Base-by-base conservation (phyloP, 2,113 vertebrate species). In the Rhea pennata region DNA sequence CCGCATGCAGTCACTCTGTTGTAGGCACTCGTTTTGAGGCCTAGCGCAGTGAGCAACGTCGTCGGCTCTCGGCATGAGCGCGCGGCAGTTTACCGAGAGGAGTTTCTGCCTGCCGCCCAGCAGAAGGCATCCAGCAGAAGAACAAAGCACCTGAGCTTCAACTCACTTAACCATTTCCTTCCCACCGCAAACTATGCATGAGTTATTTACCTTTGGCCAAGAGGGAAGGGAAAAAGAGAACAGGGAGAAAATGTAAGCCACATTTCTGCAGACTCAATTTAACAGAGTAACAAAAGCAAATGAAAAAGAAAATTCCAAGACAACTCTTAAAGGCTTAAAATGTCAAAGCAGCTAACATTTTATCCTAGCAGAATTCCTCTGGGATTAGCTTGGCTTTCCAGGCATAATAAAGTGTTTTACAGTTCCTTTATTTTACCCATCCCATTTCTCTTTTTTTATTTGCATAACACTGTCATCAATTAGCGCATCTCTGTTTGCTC, bases 321-420 rank as follows among this genome's bases (percentile, higher is more conserved):
- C 94, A 93, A 97, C 96, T 96, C 95, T 96, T 87, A 92, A 78
- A 97, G 88, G 95, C 91, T 94, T 82, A 93, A 97, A 97, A 97
- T 91, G 96, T 97, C 97, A 95, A 93, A 80, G 84, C 92, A 78
- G 92, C 91, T 96, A 97, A 96, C 93, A 91, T 96, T 96, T 97
- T 92, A 95, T 96, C 93, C 93, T 51, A 88, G 90, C 69, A 87
- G 93, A 96, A 95, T 95, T 97, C 95, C 93, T 92, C 84, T 29
- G 94, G 91, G 97, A 97, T 96, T 98, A 97, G 83, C 88, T 77
- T 91, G 96, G 97, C 96, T 98, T 98, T 96, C 93, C 93, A 97
- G 97, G 95, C 93, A 97, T 87, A 96, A 94, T 80, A 94, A 94
- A 93, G 88, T 92, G 93, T 86, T 96, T 95, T 92, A 96, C 94